Percentiles rank a stretch among this genome's conserved stretches.
Conservation (phyloP, 2,888 invertebrate species). For the Lymantria monacha region DNA sequence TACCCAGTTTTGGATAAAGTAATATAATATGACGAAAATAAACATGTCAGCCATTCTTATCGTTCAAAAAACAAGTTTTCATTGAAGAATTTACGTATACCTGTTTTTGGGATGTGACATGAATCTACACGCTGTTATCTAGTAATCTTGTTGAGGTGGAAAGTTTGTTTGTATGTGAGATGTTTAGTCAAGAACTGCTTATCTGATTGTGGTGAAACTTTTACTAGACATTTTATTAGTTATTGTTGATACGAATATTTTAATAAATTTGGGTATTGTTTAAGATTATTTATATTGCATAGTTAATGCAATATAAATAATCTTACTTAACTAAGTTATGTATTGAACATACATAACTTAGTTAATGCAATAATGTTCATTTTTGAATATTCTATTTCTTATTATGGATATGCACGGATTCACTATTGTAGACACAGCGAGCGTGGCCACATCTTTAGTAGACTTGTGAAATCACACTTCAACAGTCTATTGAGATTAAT, state of each 20-base stretch:
- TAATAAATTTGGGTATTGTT: no score
- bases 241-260: background rate
- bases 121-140: constrained; percentile 15
- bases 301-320: no score
- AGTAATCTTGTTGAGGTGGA: constrained; percentile 22
- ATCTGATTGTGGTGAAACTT: constrained; percentile 12
- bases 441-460: no score
- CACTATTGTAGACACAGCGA: no score
- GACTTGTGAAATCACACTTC: no score
- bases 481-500: no score
- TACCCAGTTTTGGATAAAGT: background rate
- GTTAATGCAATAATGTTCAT: no score
- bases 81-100: constrained; percentile 1
- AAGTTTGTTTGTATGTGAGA: constrained; percentile 9
- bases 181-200: constrained; percentile 13
- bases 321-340: no score
- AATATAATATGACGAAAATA: background rate
- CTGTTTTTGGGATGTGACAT: constrained; percentile 26
- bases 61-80: background rate
- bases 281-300: no score
- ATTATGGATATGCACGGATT: no score
- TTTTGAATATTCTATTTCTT: no score
- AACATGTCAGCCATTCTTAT: background rate
- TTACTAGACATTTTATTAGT: background rate
- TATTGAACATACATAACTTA: no score